Evolutionary conservation across 2,888 invertebrate species (phyloP).

Genomic region (Scaptomyza cyrtandrae): DNA sequence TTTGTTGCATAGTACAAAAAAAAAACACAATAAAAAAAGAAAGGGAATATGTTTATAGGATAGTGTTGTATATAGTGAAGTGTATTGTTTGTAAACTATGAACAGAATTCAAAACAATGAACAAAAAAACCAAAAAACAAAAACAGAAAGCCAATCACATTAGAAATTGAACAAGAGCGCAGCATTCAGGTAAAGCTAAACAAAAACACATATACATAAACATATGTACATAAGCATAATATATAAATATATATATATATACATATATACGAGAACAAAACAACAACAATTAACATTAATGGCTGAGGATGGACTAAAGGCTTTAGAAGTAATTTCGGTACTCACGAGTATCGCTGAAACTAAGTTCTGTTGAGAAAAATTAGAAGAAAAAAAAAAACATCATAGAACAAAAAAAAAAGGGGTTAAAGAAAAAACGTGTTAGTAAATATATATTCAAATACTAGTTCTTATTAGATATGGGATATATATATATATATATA

Average conservation of each 20-base stretch:
- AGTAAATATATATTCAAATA: conserved; percentile 31
- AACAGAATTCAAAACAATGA: neutral
- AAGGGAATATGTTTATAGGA: neutral
- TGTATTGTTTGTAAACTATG: no score
- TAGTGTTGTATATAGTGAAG: no score
- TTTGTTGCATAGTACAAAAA: conserved; percentile 12
- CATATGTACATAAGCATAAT: conserved; percentile 23
- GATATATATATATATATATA: conserved; percentile 5
- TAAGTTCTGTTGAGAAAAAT: conserved; percentile 82
- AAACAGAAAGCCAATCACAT: conserved; percentile 30
- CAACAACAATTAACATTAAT: conserved; percentile 19
- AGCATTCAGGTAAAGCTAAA: conserved; percentile 51
- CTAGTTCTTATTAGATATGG: neutral
- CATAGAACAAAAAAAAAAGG: conserved; percentile 18
- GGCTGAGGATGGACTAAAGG: conserved; percentile 28
- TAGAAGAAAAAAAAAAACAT: conserved; percentile 54
- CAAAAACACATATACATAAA: conserved; percentile 28
- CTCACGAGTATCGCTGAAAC: conserved; percentile 84
- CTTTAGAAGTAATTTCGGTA: conserved; percentile 58
- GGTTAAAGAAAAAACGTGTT: conserved; percentile 36
- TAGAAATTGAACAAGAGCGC: conserved; percentile 42
- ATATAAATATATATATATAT: conserved; percentile 13
- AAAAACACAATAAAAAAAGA: no score
- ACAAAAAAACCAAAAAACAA: neutral
- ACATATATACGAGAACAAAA: conserved; percentile 20